Evolutionary conservation across 2,888 invertebrate genomes (phyloP).

Genomic region (Drosophila barbarae): DNA sequence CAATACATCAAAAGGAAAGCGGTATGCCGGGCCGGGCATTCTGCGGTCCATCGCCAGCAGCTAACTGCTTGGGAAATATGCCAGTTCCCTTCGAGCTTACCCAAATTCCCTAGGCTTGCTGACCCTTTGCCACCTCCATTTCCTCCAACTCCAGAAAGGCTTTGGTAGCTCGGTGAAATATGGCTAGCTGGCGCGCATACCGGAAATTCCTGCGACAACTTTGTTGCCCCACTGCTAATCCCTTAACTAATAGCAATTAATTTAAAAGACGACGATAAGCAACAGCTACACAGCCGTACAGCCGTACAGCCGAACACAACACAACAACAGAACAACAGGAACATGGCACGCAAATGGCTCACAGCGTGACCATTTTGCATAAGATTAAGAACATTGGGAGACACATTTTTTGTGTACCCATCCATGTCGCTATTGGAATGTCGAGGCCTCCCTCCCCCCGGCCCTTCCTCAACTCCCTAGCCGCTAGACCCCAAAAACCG

Average conservation of each 20-base stretch:
- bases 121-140: background rate
- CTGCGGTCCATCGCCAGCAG: slow-evolving; percentile 47
- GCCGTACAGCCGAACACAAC: slow-evolving; percentile 1
- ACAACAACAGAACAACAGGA: slow-evolving; percentile 40
- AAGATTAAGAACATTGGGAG: slow-evolving; percentile 70
- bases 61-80: slow-evolving; percentile 48
- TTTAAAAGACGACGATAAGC: slow-evolving; percentile 76
- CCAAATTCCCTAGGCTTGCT: slow-evolving; percentile 1
- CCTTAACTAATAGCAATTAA: slow-evolving; percentile 77
- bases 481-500: slow-evolving; percentile 3
- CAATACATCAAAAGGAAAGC: slow-evolving; percentile 77
- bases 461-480: background rate
- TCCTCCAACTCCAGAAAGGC: slow-evolving; percentile 27
- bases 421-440: slow-evolving; percentile 32
- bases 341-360: slow-evolving; percentile 65
- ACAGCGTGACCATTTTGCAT: slow-evolving; percentile 71
- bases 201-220: slow-evolving; percentile 76
- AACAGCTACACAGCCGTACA: slow-evolving; percentile 51
- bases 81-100: slow-evolving; percentile 16
- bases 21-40: slow-evolving; percentile 64
- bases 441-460: background rate
- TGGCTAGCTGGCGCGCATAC: slow-evolving; percentile 63
- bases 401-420: slow-evolving; percentile 54
- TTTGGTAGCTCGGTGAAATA: slow-evolving; percentile 59
- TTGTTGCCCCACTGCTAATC: slow-evolving; percentile 73